phyloP scores from a whole-genome alignment of 2,888 invertebrate species.

The Lapara coniferarum region DNA sequence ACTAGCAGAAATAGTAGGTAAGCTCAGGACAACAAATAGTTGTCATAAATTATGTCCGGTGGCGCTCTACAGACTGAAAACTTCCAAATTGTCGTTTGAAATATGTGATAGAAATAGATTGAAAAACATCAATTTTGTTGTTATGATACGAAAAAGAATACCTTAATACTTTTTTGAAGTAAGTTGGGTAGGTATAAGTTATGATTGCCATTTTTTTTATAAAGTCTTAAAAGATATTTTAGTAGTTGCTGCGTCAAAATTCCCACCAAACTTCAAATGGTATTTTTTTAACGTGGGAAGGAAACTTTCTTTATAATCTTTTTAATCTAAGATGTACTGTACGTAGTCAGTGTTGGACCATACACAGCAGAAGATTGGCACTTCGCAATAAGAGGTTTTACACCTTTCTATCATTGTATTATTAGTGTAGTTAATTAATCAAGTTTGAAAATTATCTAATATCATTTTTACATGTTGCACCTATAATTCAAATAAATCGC shows the following conservation, averaged over 20 bases:
- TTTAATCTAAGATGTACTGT: background rate
- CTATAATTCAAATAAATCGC: slow-evolving; percentile 25
- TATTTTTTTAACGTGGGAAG: background rate
- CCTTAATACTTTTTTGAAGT: too few species aligned
- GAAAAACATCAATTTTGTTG: background rate
- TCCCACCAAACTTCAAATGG: background rate
- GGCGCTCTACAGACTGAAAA: background rate
- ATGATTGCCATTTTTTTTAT: too few species aligned
- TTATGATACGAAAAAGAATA: too few species aligned
- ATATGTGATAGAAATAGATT: too few species aligned
- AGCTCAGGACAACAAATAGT: slow-evolving; percentile 1
- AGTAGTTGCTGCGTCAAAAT: too few species aligned
- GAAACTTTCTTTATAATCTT: background rate
- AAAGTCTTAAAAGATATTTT: background rate
- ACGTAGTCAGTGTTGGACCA: background rate
- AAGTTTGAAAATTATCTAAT: slow-evolving; percentile 22
- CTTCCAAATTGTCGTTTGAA: background rate
- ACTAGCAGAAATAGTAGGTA: background rate
- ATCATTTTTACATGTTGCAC: slow-evolving; percentile 21
- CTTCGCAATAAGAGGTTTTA: slow-evolving; percentile 16
- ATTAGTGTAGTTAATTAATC: slow-evolving; percentile 2
- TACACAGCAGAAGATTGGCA: background rate
- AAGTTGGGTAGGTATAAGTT: too few species aligned
- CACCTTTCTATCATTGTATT: slow-evolving; percentile 19
- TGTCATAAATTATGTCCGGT: slow-evolving; percentile 17